These are phyloP conservation scores for Agrypnia vestita DNA, from an alignment of 1,140 invertebrate genomes.

Conservation along the genomic window DNA sequence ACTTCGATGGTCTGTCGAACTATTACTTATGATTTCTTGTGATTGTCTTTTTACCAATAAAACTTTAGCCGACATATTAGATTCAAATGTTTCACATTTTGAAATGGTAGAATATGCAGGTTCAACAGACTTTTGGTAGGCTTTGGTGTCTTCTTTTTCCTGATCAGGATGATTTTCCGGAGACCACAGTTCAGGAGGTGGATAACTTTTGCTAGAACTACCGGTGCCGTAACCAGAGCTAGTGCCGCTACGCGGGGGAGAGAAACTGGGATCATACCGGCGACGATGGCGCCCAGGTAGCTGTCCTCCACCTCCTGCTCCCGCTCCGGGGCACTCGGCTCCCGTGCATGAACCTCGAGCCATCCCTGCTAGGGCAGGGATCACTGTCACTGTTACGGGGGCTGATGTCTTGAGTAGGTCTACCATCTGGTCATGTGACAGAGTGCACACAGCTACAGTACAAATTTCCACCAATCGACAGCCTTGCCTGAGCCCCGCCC, in stretches of 20 bases:
- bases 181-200: slow-evolving; percentile 73
- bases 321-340: slow-evolving; percentile 63
- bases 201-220: slow-evolving; percentile 78
- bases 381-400: slow-evolving; percentile 88
- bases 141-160: slow-evolving; percentile 47
- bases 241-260: slow-evolving; percentile 86
- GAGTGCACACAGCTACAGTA: slow-evolving; percentile 89
- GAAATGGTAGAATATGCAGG: slow-evolving; percentile 43
- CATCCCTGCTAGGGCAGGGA: slow-evolving; percentile 72
- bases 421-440: slow-evolving; percentile 95
- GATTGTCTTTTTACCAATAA: slow-evolving; percentile 43
- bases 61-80: slow-evolving; percentile 8
- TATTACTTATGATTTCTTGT: slow-evolving; percentile 50
- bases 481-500: slow-evolving; percentile 91
- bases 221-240: slow-evolving; percentile 90
- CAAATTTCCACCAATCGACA: slow-evolving; percentile 94
- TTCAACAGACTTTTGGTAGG: slow-evolving; percentile 24
- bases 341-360: slow-evolving; percentile 64
- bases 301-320: slow-evolving; percentile 63
- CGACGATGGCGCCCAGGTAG: slow-evolving; percentile 73
- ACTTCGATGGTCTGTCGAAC: slow-evolving; percentile 44
- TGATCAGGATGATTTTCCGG: slow-evolving; percentile 57
- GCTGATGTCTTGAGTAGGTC: slow-evolving; percentile 93
- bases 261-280: slow-evolving; percentile 83
- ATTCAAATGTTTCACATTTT: slow-evolving; percentile 38